Evolutionary conservation across 1,140 invertebrate species (phyloP).

Genomic region (Drosophila pseudoobscura): DNA sequence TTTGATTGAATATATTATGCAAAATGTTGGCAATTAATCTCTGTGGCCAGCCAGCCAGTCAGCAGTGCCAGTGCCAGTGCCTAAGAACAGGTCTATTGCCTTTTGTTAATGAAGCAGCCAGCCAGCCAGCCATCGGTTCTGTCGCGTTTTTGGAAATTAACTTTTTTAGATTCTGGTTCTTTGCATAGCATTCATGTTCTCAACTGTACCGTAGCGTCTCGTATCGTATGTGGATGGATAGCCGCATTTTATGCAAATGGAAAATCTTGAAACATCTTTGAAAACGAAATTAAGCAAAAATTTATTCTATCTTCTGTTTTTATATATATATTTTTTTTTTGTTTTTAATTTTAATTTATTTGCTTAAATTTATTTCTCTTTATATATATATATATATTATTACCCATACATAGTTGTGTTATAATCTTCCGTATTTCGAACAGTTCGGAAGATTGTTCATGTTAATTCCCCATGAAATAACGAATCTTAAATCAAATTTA

Average conservation of each 20-base stretch:
- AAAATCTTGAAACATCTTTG: slow-evolving; percentile 69
- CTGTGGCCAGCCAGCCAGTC: slow-evolving; percentile 29
- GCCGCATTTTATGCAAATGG: slow-evolving; percentile 74
- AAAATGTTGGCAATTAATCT: slow-evolving; percentile 48
- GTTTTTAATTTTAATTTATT: slow-evolving; percentile 56
- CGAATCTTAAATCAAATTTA: slow-evolving; percentile 35
- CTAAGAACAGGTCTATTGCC: slow-evolving; percentile 67
- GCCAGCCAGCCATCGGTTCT: slow-evolving; percentile 11
- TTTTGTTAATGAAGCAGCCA: slow-evolving; percentile 66
- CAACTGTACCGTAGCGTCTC: neutral
- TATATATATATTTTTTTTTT: slow-evolving; percentile 30
- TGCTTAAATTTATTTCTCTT: slow-evolving; percentile 29
- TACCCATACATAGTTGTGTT: slow-evolving; percentile 11
- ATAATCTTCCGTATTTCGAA: slow-evolving; percentile 19
- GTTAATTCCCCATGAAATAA: slow-evolving; percentile 41
- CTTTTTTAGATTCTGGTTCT: slow-evolving; percentile 34
- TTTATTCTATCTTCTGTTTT: slow-evolving; percentile 52
- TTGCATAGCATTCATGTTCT: slow-evolving; percentile 25
- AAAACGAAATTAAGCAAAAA: slow-evolving; percentile 68
- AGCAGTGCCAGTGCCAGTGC: neutral
- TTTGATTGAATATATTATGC: slow-evolving; percentile 65
- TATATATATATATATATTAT: slow-evolving; percentile 2
- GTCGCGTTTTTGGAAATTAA: slow-evolving; percentile 26
- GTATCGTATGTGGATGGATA: slow-evolving; percentile 14
- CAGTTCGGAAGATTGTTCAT: neutral